These are phyloP conservation scores for Eurosta solidaginis DNA, from an alignment of 1,140 invertebrate species.

Conservation along the genomic window DNA sequence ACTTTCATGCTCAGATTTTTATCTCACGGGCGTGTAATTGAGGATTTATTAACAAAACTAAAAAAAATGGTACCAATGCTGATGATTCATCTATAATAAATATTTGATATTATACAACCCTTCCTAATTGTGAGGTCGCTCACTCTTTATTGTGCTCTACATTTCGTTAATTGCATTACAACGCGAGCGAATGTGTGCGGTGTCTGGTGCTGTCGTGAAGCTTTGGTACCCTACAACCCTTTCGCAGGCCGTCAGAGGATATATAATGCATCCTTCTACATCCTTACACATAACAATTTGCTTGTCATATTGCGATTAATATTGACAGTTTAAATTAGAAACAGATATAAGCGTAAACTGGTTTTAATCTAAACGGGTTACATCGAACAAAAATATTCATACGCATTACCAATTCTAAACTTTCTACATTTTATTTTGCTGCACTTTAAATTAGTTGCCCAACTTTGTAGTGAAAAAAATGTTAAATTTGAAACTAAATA, in stretches of 20 bases:
- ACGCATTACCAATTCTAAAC: too few relatives aligned
- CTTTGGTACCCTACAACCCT: neutral
- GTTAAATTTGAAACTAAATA: too few relatives aligned
- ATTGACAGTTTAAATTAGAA: neutral
- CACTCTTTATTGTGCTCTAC: neutral
- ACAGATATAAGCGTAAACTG: neutral
- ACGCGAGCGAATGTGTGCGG: neutral
- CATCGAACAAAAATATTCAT: too few relatives aligned
- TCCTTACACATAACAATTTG: neutral
- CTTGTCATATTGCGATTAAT: neutral
- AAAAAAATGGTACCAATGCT: too few relatives aligned
- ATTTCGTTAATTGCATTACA: neutral
- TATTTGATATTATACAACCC: too few relatives aligned
- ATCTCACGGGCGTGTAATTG: slow-evolving; percentile 55
- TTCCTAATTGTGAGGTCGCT: neutral
- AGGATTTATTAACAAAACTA: neutral
- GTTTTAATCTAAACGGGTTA: neutral
- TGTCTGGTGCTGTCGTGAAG: neutral
- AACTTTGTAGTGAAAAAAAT: too few relatives aligned
- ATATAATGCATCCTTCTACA: neutral
- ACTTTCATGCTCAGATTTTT: slow-evolving; percentile 37
- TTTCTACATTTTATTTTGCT: too few relatives aligned
- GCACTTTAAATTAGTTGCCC: too few relatives aligned
- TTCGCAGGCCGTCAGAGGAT: neutral
- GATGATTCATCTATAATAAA: too few relatives aligned